Evolutionary conservation across 35 echinoderm and acorn worm genomes (phyloP).

Genomic region (Hemicentrotus pulcherrimus): DNA sequence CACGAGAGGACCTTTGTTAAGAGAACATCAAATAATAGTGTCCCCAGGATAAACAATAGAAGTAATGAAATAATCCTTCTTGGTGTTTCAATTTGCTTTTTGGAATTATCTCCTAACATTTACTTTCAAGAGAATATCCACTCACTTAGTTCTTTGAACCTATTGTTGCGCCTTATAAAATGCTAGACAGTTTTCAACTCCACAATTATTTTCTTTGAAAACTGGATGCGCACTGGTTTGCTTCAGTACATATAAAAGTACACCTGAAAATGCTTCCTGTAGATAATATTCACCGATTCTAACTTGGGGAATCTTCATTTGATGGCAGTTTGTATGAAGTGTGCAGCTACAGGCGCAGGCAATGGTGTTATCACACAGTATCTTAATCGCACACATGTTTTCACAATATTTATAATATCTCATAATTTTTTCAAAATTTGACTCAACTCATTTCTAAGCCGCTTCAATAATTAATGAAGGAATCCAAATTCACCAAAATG

Average conservation of each 20-base stretch:
- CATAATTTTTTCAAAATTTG: too few species aligned
- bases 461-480: too few species aligned
- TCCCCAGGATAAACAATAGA: neutral
- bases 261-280: too few species aligned
- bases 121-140: neutral
- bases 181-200: neutral
- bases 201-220: neutral
- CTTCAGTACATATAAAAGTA: neutral
- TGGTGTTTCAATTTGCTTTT: conserved; percentile 3
- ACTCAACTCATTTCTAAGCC: too few species aligned
- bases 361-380: too few species aligned
- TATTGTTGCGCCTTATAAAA: neutral
- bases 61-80: neutral
- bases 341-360: too few species aligned
- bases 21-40: neutral
- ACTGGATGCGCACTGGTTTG: neutral
- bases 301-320: too few species aligned
- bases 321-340: too few species aligned
- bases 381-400: too few species aligned
- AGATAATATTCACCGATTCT: too few species aligned
- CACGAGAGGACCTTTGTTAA: neutral
- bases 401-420: too few species aligned
- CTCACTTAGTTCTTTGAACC: neutral
- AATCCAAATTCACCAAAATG: too few species aligned
- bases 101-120: conserved; percentile 3